Percentiles rank a stretch among this genome's conserved stretches.
These are phyloP conservation scores for Sesia apiformis DNA, from an alignment of 2,888 invertebrate genomes.

Conservation along the genomic window DNA sequence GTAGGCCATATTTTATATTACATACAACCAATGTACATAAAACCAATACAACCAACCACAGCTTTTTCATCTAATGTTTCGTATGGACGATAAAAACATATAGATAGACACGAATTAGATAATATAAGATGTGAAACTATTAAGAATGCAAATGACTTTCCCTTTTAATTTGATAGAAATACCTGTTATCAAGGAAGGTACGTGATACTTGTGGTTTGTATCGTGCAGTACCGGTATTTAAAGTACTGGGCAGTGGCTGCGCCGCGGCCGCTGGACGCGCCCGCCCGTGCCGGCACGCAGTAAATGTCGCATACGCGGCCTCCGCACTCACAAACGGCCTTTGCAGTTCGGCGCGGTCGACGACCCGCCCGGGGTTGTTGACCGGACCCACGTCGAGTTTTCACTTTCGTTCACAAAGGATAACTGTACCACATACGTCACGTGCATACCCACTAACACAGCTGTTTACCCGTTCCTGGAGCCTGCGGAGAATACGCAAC, in stretches of 20 bases:
- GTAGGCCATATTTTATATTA: no score
- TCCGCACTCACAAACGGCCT: slow-evolving; percentile 72
- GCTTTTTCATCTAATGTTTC: no score
- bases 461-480: slow-evolving; percentile 28
- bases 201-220: no score
- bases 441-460: slow-evolving; percentile 40
- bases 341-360: slow-evolving; percentile 72
- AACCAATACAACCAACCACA: no score
- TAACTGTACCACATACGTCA: slow-evolving; percentile 70
- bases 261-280: background rate
- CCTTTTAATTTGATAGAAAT: no score
- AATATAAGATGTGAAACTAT: no score
- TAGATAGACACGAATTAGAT: no score
- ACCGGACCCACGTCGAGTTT: slow-evolving; percentile 69
- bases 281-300: slow-evolving; percentile 11
- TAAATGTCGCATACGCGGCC: slow-evolving; percentile 67
- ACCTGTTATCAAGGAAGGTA: no score
- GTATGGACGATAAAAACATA: no score
- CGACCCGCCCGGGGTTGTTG: slow-evolving; percentile 62
- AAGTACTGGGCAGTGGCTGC: background rate
- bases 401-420: slow-evolving; percentile 74
- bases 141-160: no score
- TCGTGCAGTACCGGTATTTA: no score
- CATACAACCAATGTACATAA: no score
- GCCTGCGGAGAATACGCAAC: slow-evolving; percentile 41